phyloP scores from a whole-genome alignment of 1,140 invertebrate species.

The Oncopeltus fasciatus region DNA sequence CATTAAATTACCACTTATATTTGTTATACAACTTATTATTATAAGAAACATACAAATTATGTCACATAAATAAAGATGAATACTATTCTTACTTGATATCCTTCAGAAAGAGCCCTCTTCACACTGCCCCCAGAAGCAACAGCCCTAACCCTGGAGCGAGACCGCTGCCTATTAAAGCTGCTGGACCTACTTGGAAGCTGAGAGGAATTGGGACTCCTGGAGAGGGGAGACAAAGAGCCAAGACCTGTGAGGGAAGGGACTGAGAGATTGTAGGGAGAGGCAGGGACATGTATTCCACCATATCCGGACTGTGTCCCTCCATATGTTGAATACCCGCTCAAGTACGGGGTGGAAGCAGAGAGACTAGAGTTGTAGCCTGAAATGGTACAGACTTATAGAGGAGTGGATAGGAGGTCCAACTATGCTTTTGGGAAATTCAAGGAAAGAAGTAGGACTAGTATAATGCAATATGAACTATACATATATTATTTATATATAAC shows the following conservation, averaged over 20 bases:
- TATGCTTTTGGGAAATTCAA: no score
- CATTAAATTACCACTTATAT: no score
- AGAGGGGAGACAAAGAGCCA: slow-evolving; percentile 3
- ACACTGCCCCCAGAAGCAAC: neutral
- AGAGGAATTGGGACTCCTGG: slow-evolving; percentile 11
- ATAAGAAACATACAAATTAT: no score
- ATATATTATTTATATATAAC: no score
- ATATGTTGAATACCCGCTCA: slow-evolving; percentile 27
- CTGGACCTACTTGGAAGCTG: slow-evolving; percentile 16
- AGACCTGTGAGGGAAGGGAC: slow-evolving; percentile 14
- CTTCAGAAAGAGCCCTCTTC: neutral
- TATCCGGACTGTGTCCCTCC: slow-evolving; percentile 47
- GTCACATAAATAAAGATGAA: no score
- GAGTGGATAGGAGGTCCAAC: no score
- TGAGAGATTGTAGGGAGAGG: slow-evolving; percentile 11
- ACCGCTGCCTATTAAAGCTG: slow-evolving; percentile 14
- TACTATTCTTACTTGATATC: slow-evolving; percentile 1
- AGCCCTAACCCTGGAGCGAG: neutral
- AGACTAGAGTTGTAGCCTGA: slow-evolving; percentile 8
- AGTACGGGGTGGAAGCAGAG: slow-evolving; percentile 11
- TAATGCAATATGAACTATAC: no score
- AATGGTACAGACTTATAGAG: no score
- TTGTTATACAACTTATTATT: no score
- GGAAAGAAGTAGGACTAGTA: no score
- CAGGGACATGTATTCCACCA: slow-evolving; percentile 39